Base-by-base conservation (phyloP, 2,113 vertebrate species). In the Hystrix cristata region DNA sequence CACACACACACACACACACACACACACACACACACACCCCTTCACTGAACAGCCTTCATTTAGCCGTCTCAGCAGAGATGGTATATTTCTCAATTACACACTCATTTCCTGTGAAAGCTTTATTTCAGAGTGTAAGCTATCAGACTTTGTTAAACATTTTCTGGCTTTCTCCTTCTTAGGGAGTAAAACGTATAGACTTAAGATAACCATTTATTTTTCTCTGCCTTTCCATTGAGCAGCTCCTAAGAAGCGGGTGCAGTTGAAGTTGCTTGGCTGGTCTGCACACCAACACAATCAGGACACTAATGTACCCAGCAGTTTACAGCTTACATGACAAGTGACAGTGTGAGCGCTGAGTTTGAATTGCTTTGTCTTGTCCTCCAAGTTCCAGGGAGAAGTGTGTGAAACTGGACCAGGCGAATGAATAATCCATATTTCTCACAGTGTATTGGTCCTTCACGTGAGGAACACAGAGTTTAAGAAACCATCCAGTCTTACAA, bases 361-460 rank as follows among this genome's bases (percentile, higher is more conserved):
- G 3, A 53, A 27, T 7, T 0, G 11, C 8, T 64, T 31, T 16
- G 13, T 5, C 2, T 74, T 67, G n/a, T 81, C 25, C 65, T 71
- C 31, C 8, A 1, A 16, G 18, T 86, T 18, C 46, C 18, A 12
- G 0, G 34, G 2, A 7, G 1, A 46, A 8, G 4, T 13, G 62
- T 16, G 8, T 3, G 4, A 8, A 57, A 9, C 0, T 7, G 88
- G 46, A 34, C 5, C 10, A 48, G 3, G 6, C 21, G 16, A 74
- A 38, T 2, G 16, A 84, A 19, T 38, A 38, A 38, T 38, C 38
- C 38, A 38, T n/a, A 15, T 29, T 55, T 27, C 62, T 38, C n/a
- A 46, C 29, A 23, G 34, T 59, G 5, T 1, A 0, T 13, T 23
- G 1, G 12, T 62, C 62, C 38, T 21, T 12, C 0, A 0, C 1